phyloP scores from a whole-genome alignment of 2,797 vertebrate genomes.

The Leuciscus waleckii region DNA sequence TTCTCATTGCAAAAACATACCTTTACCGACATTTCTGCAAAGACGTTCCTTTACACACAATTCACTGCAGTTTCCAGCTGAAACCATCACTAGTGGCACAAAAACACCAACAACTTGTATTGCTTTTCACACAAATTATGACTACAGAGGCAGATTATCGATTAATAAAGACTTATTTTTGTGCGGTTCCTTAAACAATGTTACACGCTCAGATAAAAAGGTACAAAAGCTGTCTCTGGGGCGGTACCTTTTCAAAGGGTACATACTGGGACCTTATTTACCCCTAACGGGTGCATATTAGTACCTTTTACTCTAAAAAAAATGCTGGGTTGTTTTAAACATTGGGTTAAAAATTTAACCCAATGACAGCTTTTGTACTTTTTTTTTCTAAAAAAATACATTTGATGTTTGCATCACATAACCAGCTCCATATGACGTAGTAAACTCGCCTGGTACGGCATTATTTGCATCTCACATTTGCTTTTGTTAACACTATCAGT shows the following conservation, averaged over 20 bases:
- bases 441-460: background rate
- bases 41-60: background rate
- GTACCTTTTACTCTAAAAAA: background rate
- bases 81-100: background rate
- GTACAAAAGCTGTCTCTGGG: background rate
- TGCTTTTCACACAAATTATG: background rate
- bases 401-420: background rate
- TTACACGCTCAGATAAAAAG: background rate
- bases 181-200: background rate
- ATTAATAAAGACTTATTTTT: background rate
- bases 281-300: background rate
- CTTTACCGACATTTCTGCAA: background rate
- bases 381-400: background rate
- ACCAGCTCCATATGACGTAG: background rate
- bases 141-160: background rate
- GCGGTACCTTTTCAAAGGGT: background rate
- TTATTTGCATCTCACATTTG: background rate
- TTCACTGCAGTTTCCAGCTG: background rate
- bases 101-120: background rate
- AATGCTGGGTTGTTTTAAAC: too few species aligned
- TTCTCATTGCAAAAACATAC: background rate
- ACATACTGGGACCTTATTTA: background rate
- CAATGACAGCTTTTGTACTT: background rate
- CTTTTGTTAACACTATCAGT: background rate
- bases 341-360: too few species aligned